Percentiles rank a stretch among this genome's conserved stretches.
Conservation (phyloP, 2,113 vertebrate species). For the Serinus canaria region DNA sequence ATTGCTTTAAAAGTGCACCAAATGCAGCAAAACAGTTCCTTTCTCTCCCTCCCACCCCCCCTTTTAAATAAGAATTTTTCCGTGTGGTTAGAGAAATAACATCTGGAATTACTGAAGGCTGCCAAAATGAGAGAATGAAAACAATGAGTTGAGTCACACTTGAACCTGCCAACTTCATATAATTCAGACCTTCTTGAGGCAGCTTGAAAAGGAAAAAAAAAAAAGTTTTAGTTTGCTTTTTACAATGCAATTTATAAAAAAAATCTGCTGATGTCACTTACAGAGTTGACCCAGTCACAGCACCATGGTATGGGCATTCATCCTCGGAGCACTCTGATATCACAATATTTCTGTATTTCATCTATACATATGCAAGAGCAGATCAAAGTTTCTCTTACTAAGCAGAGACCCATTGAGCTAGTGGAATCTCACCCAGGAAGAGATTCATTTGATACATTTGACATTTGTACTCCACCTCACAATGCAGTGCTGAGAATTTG, state of each 20-base stretch:
- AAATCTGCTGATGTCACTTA: background rate
- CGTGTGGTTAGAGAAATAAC: conserved; percentile 54
- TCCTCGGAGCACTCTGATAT: background rate
- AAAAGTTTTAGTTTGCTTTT: background rate
- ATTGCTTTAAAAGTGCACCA: conserved; percentile 12
- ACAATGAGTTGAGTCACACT: conserved; percentile 65
- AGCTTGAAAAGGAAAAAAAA: background rate
- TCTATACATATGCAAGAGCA: background rate
- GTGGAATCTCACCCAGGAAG: background rate
- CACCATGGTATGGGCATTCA: background rate
- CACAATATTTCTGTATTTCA: background rate
- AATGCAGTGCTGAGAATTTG: background rate
- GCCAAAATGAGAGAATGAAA: conserved; percentile 60
- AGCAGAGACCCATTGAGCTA: background rate
- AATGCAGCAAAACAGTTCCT: conserved; percentile 18
- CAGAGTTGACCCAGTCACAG: background rate
- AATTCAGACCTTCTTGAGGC: conserved; percentile 37
- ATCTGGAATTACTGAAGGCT: conserved; percentile 62
- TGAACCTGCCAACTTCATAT: conserved; percentile 38
- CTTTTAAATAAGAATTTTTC: conserved; percentile 51
- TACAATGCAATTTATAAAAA: background rate
- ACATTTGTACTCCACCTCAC: background rate
- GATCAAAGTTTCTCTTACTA: background rate
- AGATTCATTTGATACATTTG: background rate
- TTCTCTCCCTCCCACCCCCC: background rate